phyloP scores from a whole-genome alignment of 37 sponge, comb jelly and placozoan genomes.

The Haliclona indistincta region DNA sequence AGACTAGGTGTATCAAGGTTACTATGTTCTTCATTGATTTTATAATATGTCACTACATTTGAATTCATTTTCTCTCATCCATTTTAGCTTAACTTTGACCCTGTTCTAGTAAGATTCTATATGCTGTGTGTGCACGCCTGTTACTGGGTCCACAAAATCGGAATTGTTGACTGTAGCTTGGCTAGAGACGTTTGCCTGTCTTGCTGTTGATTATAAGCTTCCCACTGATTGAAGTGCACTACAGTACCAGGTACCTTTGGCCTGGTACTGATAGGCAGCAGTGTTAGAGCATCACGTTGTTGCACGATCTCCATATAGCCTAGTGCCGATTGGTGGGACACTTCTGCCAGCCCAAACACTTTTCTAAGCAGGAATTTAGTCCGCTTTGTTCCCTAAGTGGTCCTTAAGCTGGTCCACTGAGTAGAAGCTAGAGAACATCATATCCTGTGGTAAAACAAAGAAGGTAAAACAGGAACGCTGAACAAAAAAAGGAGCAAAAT shows the following conservation, averaged over 20 bases:
- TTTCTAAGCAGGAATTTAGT: too few species aligned
- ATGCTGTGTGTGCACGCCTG: conserved; percentile 66
- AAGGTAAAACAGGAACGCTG: too few species aligned
- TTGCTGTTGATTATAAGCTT: conserved; percentile 28
- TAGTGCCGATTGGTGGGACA: conserved; percentile 21
- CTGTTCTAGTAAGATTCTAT: conserved; percentile 75
- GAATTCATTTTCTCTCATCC: conserved; percentile 70
- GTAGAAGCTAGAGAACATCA: too few species aligned
- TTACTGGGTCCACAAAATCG: conserved; percentile 51
- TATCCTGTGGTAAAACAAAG: too few species aligned
- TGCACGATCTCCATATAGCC: conserved; percentile 69
- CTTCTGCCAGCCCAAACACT: too few species aligned
- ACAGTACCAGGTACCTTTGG: conserved; percentile 39
- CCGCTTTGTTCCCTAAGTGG: too few species aligned
- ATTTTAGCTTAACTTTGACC: conserved; percentile 54
- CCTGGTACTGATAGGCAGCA: conserved; percentile 58
- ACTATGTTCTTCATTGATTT: too few species aligned
- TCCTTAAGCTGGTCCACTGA: too few species aligned
- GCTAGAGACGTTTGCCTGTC: conserved; percentile 26
- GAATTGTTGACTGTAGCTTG: conserved; percentile 67
- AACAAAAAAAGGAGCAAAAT: too few species aligned
- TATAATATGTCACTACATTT: too few species aligned
- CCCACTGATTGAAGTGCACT: conserved; percentile 62
- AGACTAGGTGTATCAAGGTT: too few species aligned
- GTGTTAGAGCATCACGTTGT: conserved; percentile 52